Evolutionary conservation across 23 tunicate genomes (phyloP).

Genomic region (Ciona savignyi): DNA sequence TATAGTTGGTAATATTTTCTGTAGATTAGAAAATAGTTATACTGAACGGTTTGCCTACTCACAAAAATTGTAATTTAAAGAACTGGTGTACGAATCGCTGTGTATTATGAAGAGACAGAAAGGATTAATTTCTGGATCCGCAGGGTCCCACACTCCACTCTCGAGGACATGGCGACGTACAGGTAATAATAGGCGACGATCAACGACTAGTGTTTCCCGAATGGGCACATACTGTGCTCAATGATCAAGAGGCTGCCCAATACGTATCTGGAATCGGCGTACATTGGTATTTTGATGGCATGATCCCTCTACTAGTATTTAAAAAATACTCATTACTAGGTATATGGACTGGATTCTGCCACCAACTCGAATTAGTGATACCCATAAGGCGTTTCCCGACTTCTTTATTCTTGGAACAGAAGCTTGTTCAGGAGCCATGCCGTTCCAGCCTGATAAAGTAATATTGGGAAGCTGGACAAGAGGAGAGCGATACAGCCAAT

Average conservation of each 20-base stretch:
- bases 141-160: constrained; percentile 78
- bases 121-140: not conserved
- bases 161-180: constrained; percentile 53
- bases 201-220: constrained; percentile 66
- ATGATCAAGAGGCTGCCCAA: constrained; percentile 48
- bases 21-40: too few relatives aligned
- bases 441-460: constrained; percentile 35
- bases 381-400: constrained; percentile 70
- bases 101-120: too few relatives aligned
- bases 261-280: constrained; percentile 78
- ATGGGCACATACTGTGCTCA: constrained; percentile 52
- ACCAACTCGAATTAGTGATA: constrained; percentile 17
- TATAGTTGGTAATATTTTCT: too few relatives aligned
- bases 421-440: constrained; percentile 78
- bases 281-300: constrained; percentile 88
- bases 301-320: too few relatives aligned
- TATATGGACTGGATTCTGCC: constrained; percentile 65
- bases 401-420: constrained; percentile 75
- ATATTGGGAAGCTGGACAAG: constrained; percentile 68
- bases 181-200: constrained; percentile 70
- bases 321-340: too few relatives aligned
- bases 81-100: too few relatives aligned
- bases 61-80: too few relatives aligned
- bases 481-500: constrained; percentile 78
- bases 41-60: too few relatives aligned